Conservation (phyloP, 2,888 invertebrate genomes). For the Andrena bicolor region DNA sequence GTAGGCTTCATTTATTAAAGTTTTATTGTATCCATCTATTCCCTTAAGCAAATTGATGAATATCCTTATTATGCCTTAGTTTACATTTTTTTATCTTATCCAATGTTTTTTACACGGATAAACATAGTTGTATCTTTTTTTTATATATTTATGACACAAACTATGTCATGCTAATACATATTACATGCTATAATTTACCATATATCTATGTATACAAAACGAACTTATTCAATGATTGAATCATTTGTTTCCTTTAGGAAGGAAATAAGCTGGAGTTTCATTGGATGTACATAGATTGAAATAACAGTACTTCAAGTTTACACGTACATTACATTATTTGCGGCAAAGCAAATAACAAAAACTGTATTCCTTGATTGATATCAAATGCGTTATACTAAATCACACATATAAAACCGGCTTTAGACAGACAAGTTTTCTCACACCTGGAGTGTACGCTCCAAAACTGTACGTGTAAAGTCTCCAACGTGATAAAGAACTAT, state of each 20-base stretch:
- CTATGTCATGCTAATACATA: constrained; percentile 1
- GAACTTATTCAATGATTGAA: too few species aligned
- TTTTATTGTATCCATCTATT: background rate
- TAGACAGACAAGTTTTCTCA: too few species aligned
- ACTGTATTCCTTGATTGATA: background rate
- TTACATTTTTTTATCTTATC: constrained; percentile 8
- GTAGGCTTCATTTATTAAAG: constrained; percentile 7
- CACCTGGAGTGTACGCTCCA: too few species aligned
- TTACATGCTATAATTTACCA: constrained; percentile 1
- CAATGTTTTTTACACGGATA: constrained; percentile 23
- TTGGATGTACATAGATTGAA: background rate
- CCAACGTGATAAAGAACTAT: too few species aligned
- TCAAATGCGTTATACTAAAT: background rate
- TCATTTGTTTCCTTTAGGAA: background rate
- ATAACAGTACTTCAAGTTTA: background rate
- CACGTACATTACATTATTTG: background rate
- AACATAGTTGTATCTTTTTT: constrained; percentile 34
- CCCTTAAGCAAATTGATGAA: background rate
- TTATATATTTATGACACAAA: constrained; percentile 2
- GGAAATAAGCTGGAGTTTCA: background rate
- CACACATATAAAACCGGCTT: background rate
- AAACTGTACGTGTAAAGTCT: too few species aligned
- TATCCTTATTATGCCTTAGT: background rate
- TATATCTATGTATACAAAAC: background rate
- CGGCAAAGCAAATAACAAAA: background rate